Percentiles rank a stretch among this genome's conserved stretches.
phyloP scores from a whole-genome alignment of 2,888 invertebrate species.

The Invenusta paracnida region DNA sequence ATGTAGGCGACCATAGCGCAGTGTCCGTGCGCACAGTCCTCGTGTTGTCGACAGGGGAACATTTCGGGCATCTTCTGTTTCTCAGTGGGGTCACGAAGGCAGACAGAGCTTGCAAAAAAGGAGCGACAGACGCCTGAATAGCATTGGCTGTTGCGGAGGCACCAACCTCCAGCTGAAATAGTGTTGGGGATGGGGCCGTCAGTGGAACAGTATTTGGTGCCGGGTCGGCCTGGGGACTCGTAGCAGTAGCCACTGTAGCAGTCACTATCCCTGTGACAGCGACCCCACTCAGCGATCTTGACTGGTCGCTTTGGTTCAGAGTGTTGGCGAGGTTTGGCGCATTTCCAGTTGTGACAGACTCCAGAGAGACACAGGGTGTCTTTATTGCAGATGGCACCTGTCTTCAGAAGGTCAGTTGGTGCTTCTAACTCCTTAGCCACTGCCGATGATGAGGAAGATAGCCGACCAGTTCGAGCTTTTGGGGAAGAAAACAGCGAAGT shows the following conservation, averaged over 20 bases:
- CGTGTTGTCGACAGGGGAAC: not conserved
- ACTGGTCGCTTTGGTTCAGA: not conserved
- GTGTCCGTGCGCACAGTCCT: not conserved
- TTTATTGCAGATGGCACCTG: not conserved
- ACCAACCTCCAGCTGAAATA: not conserved
- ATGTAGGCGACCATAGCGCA: not conserved
- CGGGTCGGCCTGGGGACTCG: not conserved
- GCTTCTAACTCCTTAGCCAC: no score
- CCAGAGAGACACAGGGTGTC: not conserved
- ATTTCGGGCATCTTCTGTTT: not conserved
- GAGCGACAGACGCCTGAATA: not conserved
- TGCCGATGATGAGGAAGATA: no score
- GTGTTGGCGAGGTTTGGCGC: not conserved
- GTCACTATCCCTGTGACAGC: not conserved
- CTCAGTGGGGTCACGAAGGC: conserved; percentile 3
- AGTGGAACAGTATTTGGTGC: not conserved
- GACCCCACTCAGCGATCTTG: not conserved
- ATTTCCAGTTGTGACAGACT: not conserved
- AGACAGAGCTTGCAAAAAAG: not conserved
- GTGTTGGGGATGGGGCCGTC: not conserved
- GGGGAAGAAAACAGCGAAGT: no score
- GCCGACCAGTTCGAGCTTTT: no score
- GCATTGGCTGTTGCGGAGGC: not conserved
- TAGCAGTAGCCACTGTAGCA: not conserved
- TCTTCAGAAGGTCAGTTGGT: not conserved